Conservation (phyloP, 1,140 invertebrate genomes). For the Daktulosphaira vitifoliae region DNA sequence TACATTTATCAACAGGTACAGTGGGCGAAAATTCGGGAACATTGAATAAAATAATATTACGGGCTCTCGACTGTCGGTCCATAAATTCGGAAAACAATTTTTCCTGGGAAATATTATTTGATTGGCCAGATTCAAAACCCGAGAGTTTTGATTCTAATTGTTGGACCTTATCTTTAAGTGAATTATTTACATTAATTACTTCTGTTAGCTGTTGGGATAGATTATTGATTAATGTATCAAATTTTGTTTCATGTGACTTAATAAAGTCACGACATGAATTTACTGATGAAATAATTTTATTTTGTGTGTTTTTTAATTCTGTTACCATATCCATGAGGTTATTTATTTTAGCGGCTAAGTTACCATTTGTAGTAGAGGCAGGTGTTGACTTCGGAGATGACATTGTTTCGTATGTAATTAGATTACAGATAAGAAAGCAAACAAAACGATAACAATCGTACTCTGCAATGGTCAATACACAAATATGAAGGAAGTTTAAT, state of each 20-base stretch:
- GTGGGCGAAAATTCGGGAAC: not conserved
- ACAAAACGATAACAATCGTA: too few species aligned
- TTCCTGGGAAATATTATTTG: not conserved
- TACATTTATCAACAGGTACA: not conserved
- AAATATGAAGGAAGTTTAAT: too few species aligned
- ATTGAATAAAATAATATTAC: slow-evolving; percentile 9
- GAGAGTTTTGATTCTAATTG: not conserved
- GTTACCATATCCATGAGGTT: too few species aligned
- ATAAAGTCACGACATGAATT: too few species aligned
- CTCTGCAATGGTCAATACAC: too few species aligned
- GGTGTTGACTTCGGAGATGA: not conserved
- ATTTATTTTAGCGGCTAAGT: not conserved
- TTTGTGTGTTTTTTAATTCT: not conserved
- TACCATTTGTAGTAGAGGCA: too few species aligned
- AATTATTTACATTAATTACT: not conserved
- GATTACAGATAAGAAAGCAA: too few species aligned
- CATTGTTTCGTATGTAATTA: not conserved
- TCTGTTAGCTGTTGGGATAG: not conserved
- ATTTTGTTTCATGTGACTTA: not conserved
- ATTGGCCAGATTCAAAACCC: not conserved
- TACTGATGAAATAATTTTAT: too few species aligned
- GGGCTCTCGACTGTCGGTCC: too few species aligned
- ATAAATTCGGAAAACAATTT: too few species aligned
- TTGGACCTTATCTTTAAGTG: not conserved
- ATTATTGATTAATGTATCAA: not conserved